A percentile compares a stretch with the other conserved stretches of the same genome.
Evolutionary conservation across 2,888 invertebrate genomes (phyloP).

Genomic region (Thymelicus acteon): DNA sequence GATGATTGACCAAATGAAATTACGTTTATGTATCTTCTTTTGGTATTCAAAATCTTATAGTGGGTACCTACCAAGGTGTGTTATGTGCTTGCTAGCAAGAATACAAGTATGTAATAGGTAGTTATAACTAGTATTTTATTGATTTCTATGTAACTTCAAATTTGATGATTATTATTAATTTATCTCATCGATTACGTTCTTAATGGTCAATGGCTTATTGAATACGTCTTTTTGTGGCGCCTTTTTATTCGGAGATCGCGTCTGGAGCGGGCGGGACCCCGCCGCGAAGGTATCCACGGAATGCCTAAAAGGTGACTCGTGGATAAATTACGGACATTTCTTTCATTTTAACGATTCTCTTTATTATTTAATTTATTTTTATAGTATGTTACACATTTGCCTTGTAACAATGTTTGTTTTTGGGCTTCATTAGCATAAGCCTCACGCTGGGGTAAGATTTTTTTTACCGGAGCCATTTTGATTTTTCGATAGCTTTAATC

Average conservation of each 20-base stretch:
- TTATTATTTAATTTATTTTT: slow-evolving; percentile 85
- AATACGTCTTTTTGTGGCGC: slow-evolving; percentile 84
- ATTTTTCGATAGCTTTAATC: slow-evolving; percentile 74
- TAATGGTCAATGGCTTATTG: slow-evolving; percentile 82
- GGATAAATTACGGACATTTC: slow-evolving; percentile 84
- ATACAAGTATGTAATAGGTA: neutral
- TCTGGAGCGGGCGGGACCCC: slow-evolving; percentile 78
- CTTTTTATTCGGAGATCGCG: slow-evolving; percentile 81
- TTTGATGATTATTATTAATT: slow-evolving; percentile 81
- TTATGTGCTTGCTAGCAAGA: neutral
- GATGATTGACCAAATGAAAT: no score
- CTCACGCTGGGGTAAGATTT: slow-evolving; percentile 73
- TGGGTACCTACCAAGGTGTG: no score
- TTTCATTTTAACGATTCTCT: slow-evolving; percentile 84
- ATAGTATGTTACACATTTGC: slow-evolving; percentile 84
- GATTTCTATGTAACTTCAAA: slow-evolving; percentile 55
- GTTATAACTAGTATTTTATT: slow-evolving; percentile 5
- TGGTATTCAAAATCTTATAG: no score
- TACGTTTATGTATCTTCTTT: no score
- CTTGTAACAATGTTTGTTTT: slow-evolving; percentile 84
- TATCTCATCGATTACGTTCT: slow-evolving; percentile 82
- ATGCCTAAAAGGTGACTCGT: slow-evolving; percentile 84
- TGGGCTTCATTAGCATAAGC: slow-evolving; percentile 81
- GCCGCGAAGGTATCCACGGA: slow-evolving; percentile 81
- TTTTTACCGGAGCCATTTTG: slow-evolving; percentile 67